phyloP scores from a whole-genome alignment of 2,797 vertebrate genomes.

The Macropus fuliginosus region DNA sequence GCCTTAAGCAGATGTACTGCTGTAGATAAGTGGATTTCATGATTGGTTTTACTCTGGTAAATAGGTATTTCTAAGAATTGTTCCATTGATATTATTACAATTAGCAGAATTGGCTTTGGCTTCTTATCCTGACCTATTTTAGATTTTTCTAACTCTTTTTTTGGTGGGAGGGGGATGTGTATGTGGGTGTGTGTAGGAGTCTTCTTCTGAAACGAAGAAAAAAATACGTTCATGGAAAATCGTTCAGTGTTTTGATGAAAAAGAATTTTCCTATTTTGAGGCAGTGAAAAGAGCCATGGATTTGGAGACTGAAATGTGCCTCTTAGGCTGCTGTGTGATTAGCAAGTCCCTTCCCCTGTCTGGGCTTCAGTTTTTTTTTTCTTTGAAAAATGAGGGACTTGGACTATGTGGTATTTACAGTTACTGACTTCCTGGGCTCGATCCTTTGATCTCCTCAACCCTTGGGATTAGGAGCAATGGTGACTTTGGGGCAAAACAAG shows the following conservation, averaged over 20 bases:
- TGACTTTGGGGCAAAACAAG: slow-evolving; percentile 18
- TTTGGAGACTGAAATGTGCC: background rate
- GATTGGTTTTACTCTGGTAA: slow-evolving; percentile 4
- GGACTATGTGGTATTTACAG: background rate
- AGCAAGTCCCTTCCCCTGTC: background rate
- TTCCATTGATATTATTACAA: slow-evolving; percentile 14
- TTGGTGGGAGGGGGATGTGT: background rate
- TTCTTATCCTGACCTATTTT: background rate
- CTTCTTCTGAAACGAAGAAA: slow-evolving; percentile 48
- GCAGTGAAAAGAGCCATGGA: background rate
- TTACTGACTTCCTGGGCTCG: background rate
- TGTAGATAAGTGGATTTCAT: slow-evolving; percentile 22
- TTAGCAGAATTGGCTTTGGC: slow-evolving; percentile 17
- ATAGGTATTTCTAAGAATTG: background rate
- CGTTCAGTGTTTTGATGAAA: slow-evolving; percentile 14
- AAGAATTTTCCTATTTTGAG: background rate
- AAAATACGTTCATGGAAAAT: slow-evolving; percentile 32
- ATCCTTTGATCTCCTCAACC: background rate
- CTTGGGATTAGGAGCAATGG: background rate
- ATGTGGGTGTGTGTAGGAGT: background rate
- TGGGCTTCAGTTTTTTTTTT: background rate
- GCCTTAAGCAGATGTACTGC: slow-evolving; percentile 13
- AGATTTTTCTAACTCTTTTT: background rate
- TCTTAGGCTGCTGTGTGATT: background rate
- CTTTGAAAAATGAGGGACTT: background rate